Percentiles rank a stretch among this genome's conserved stretches.
These are phyloP conservation scores for Platysternon megacephalum DNA, from an alignment of 2,113 vertebrate species.

Conservation along the genomic window DNA sequence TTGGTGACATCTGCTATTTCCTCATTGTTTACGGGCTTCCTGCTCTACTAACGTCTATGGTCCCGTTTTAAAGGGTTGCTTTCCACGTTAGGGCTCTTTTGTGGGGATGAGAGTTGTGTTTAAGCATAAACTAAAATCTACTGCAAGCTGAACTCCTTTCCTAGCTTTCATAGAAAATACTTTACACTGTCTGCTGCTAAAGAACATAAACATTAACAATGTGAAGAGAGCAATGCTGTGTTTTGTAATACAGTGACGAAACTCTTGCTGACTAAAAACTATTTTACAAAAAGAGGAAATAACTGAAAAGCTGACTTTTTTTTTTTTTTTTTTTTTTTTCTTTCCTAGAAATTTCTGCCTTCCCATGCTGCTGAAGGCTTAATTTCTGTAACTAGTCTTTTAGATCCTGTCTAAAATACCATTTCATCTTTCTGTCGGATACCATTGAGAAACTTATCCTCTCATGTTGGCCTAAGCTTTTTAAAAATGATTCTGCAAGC, in stretches of 20 bases:
- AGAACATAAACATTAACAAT: not conserved
- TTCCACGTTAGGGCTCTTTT: not conserved
- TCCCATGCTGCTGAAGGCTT: not conserved
- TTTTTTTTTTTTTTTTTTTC: not conserved
- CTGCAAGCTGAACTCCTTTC: not conserved
- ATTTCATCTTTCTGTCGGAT: not conserved
- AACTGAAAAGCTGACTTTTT: not conserved
- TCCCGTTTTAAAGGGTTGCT: constrained; percentile 32
- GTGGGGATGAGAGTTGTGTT: not conserved
- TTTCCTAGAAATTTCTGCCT: constrained; percentile 15
- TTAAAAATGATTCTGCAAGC: not conserved
- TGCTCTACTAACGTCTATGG: not conserved
- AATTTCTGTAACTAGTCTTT: not conserved
- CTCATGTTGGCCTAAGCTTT: not conserved
- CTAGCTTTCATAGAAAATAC: not conserved
- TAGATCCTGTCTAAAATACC: not conserved
- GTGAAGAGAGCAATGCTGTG: not conserved
- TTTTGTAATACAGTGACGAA: not conserved
- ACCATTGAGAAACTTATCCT: not conserved
- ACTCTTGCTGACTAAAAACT: not conserved
- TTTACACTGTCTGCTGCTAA: not conserved
- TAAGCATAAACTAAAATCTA: not conserved
- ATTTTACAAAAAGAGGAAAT: not conserved
- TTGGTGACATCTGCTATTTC: not conserved
- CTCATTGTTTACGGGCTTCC: not conserved